These are phyloP conservation scores for Andrena bicolor DNA, from an alignment of 2,888 invertebrate genomes.

Conservation along the genomic window DNA sequence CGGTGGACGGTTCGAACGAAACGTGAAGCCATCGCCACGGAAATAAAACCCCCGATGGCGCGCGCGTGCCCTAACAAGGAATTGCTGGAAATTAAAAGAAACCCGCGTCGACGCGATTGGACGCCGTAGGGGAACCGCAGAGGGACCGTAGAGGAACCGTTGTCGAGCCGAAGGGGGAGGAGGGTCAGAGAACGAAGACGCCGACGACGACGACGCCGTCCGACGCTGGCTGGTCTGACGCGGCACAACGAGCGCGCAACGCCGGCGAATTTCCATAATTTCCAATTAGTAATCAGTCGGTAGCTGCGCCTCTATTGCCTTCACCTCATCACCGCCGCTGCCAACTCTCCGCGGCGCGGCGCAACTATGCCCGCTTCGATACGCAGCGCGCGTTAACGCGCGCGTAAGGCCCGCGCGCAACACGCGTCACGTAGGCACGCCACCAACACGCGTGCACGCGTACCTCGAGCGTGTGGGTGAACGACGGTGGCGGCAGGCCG, in stretches of 20 bases:
- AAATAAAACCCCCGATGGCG: constrained; percentile 53
- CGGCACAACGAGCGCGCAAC: background rate
- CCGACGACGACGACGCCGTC: background rate
- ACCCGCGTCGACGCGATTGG: constrained; percentile 43
- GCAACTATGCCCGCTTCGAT: constrained; percentile 67
- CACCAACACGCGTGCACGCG: constrained; percentile 34
- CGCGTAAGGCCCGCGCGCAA: constrained; percentile 27
- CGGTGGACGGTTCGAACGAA: constrained; percentile 13
- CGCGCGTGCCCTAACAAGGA: constrained; percentile 33
- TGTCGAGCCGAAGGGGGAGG: background rate
- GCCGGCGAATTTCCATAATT: constrained; percentile 74
- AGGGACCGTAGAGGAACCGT: constrained; percentile 19
- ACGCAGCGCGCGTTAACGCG: constrained; percentile 66
- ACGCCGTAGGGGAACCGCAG: background rate
- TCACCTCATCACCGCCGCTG: constrained; percentile 75
- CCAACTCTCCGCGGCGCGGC: constrained; percentile 55
- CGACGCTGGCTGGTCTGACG: background rate
- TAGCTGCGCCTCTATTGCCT: constrained; percentile 74
- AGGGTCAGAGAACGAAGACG: background rate
- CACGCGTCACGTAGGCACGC: constrained; percentile 31
- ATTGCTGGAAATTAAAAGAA: constrained; percentile 69
- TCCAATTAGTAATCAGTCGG: constrained; percentile 76
- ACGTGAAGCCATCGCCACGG: constrained; percentile 58
- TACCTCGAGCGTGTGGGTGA: constrained; percentile 73
- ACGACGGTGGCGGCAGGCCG: constrained; percentile 76